phyloP scores from a whole-genome alignment of 2,113 vertebrate species.

The Eira barbara region DNA sequence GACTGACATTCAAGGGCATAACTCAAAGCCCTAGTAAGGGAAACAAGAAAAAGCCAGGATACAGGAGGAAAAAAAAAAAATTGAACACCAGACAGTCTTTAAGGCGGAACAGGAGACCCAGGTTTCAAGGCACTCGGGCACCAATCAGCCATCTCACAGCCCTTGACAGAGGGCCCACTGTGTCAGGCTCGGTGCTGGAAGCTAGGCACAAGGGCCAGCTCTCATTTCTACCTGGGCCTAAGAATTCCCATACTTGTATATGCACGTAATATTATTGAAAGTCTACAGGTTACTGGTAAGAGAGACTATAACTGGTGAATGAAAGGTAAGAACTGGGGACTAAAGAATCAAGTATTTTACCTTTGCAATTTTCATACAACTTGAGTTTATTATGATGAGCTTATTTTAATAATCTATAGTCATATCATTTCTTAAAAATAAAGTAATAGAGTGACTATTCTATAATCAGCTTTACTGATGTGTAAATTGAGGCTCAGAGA shows the following conservation, averaged over 20 bases:
- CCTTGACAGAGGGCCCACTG: neutral
- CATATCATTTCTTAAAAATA: neutral
- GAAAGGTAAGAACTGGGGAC: neutral
- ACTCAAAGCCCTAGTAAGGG: neutral
- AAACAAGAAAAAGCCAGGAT: neutral
- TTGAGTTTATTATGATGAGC: neutral
- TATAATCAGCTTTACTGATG: neutral
- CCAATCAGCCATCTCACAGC: rapidly evolving
- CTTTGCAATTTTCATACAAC: neutral
- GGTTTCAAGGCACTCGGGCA: no score
- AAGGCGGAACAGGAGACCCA: neutral
- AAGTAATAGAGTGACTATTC: neutral
- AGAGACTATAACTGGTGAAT: neutral
- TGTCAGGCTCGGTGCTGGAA: neutral
- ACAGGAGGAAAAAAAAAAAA: neutral
- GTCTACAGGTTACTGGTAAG: neutral
- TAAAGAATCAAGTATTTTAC: neutral
- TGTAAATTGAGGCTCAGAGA: neutral
- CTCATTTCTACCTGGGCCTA: neutral
- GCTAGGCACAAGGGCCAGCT: neutral
- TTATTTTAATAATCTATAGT: neutral
- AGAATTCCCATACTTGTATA: neutral
- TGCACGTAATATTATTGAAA: neutral
- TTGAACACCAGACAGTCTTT: neutral
- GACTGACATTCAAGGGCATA: neutral